phyloP scores from a whole-genome alignment of 2,888 invertebrate species.

The Piscicola geometra region DNA sequence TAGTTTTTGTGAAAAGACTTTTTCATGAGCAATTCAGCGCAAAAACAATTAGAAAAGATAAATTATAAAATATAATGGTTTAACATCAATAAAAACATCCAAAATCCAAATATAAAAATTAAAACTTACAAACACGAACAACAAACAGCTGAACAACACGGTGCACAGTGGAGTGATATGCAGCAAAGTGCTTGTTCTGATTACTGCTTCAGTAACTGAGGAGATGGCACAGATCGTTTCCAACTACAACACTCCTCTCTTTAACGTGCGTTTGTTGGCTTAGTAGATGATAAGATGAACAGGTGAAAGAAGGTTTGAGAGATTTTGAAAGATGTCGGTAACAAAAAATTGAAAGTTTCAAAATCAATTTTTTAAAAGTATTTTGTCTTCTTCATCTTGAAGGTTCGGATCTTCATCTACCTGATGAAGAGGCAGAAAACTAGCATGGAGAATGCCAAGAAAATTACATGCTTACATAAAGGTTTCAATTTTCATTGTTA shows the following conservation, averaged over 20 bases:
- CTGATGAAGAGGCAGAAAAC: constrained; percentile 21
- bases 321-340: too few species aligned
- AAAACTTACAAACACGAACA: too few species aligned
- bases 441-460: constrained; percentile 64
- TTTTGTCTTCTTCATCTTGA: not conserved
- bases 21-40: too few species aligned
- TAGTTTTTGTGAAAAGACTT: too few species aligned
- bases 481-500: constrained; percentile 65
- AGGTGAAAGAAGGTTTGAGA: too few species aligned
- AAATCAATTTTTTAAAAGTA: not conserved
- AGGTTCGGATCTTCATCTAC: constrained; percentile 26
- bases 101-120: too few species aligned
- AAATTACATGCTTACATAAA: constrained; percentile 98
- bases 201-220: not conserved
- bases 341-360: not conserved
- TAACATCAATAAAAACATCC: too few species aligned
- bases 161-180: constrained; percentile 1
- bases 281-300: too few species aligned
- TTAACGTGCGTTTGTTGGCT: constrained; percentile 2
- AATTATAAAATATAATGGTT: too few species aligned
- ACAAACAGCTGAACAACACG: constrained; percentile 27
- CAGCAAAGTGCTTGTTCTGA: constrained; percentile 19
- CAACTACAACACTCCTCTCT: not conserved
- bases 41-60: too few species aligned
- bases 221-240: not conserved